Evolutionary conservation across 2,888 invertebrate genomes (phyloP).

Genomic region (Megaustenia siamemsis): DNA sequence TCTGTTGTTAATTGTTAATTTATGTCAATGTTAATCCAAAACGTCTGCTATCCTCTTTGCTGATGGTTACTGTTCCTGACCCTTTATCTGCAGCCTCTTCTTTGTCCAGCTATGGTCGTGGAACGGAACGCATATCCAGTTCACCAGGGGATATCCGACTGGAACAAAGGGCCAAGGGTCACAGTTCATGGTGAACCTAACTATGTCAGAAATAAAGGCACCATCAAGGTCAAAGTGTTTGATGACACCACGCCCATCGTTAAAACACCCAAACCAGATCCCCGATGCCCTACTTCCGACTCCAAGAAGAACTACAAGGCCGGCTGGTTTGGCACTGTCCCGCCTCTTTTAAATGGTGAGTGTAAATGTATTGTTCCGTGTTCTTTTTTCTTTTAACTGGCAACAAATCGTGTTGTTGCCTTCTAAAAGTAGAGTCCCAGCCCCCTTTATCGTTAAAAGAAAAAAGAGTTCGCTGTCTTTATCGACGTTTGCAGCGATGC

Average conservation of each 20-base stretch:
- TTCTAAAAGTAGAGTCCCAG: too few species aligned
- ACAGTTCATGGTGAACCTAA: slow-evolving; percentile 63
- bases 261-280: slow-evolving; percentile 59
- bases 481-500: too few species aligned
- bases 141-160: slow-evolving; percentile 26
- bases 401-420: too few species aligned
- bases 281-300: slow-evolving; percentile 65
- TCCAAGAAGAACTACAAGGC: slow-evolving; percentile 64
- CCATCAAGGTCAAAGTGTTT: slow-evolving; percentile 61
- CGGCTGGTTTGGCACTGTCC: slow-evolving; percentile 65
- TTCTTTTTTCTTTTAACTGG: too few species aligned
- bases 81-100: neutral
- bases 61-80: too few species aligned
- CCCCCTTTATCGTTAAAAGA: too few species aligned
- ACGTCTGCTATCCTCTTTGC: too few species aligned
- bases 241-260: slow-evolving; percentile 38
- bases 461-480: too few species aligned
- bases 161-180: slow-evolving; percentile 62
- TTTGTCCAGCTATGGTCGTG: slow-evolving; percentile 3
- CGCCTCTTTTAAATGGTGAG: slow-evolving; percentile 60
- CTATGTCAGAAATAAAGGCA: slow-evolving; percentile 62
- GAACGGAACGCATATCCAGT: slow-evolving; percentile 32
- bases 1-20: too few species aligned
- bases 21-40: too few species aligned
- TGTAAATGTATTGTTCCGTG: too few species aligned